Percentiles rank a stretch among this genome's conserved stretches.
Conservation (phyloP, 2,888 invertebrate genomes). For the Azorinus chamasolen region DNA sequence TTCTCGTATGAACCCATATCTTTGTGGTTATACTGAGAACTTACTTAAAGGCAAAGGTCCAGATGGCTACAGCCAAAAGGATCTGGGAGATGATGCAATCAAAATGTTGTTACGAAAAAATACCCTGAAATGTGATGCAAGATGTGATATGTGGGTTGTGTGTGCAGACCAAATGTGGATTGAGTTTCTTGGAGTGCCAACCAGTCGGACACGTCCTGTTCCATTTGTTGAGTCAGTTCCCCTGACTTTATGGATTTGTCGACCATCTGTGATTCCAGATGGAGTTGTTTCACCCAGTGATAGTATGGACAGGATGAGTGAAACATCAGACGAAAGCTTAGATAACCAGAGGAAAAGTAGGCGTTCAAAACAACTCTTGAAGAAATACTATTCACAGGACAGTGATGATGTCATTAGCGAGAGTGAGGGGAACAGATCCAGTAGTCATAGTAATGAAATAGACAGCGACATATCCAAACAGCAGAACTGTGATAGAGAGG, state of each 20-base stretch:
- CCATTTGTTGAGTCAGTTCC: slow-evolving; percentile 90
- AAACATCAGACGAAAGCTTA: background rate
- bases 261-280: slow-evolving; percentile 32
- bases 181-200: slow-evolving; percentile 95
- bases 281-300: slow-evolving; percentile 26
- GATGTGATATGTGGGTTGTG: slow-evolving; percentile 95
- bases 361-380: slow-evolving; percentile 59
- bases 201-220: slow-evolving; percentile 87
- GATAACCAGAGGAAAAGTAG: slow-evolving; percentile 34
- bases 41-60: slow-evolving; percentile 52
- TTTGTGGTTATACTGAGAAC: slow-evolving; percentile 73
- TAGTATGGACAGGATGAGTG: slow-evolving; percentile 14
- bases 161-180: slow-evolving; percentile 96
- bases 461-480: background rate
- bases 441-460: background rate
- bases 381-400: slow-evolving; percentile 66
- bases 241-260: slow-evolving; percentile 91
- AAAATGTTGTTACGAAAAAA: slow-evolving; percentile 68
- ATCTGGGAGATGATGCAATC: slow-evolving; percentile 48
- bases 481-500: slow-evolving; percentile 60
- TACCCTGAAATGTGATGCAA: slow-evolving; percentile 85
- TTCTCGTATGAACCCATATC: slow-evolving; percentile 75
- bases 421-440: slow-evolving; percentile 3
- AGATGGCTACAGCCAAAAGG: slow-evolving; percentile 39
- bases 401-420: slow-evolving; percentile 42